Base-by-base conservation (phyloP, 1,140 invertebrate species). In the Eupeodes corollae region DNA sequence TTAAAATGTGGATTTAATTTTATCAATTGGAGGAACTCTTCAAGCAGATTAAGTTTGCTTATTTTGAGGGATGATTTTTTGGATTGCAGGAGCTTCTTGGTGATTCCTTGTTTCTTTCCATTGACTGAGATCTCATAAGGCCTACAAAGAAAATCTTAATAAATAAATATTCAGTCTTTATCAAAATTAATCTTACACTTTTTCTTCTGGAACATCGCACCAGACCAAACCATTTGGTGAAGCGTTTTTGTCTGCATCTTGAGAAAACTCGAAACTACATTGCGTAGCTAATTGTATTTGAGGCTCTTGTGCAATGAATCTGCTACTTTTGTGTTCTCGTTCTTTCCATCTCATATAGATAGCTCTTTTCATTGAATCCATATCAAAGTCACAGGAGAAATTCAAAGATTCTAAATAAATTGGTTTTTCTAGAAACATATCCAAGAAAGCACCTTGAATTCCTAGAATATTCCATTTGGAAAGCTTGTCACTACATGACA, bases 401-500 rank as follows among this genome's bases (percentile, higher is more conserved):
- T 82, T 79, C 43, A 91, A 75, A 30, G 77, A 76, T 40, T 71
- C 64, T 3, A 96, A 71, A 64, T 79, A 82, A 56, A 95, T 77
- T 15, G 82, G 79, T 49, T 76, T 58, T 1, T 64, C 46, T 42
- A 94, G 67, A 16, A 94, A 68, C 35, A 80, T 60, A 52, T 79
- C 79, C 40, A 94, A 61, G 19, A 94, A 65, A 9, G 84, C 78
- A 34, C 92, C 92, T 69, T 88, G 83, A 34, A 91, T 60, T 2
- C 91, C 91, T 37, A 91, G 55, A 49, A 86, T 70, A 63, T 85
- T 82, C 92, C 92, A 97, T 49, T 83, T 82, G 8, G 88, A 79
- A 2, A 96, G 72, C 75, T 96, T 97, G 70, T 97, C 92, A 68
- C 89, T 94, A 68, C 92, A 96, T 1, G 88, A 93, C 51, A 94